Percentiles rank a stretch among this genome's conserved stretches.
Conservation (phyloP, 2,888 invertebrate genomes). For the Arge pagana region DNA sequence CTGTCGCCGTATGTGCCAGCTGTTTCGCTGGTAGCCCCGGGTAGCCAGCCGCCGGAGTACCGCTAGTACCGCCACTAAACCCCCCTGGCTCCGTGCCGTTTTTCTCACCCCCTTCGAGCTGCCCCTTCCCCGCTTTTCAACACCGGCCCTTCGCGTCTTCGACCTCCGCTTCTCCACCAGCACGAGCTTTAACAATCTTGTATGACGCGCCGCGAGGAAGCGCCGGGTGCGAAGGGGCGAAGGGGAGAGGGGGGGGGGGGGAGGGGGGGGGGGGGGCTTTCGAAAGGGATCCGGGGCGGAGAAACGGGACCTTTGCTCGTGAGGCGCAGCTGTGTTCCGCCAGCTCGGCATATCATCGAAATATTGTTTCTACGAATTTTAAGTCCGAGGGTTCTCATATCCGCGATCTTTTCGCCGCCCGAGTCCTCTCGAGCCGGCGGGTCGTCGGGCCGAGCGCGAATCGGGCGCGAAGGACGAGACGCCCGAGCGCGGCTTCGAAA, state of each 20-base stretch:
- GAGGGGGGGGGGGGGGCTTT: neutral
- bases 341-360: constrained; percentile 54
- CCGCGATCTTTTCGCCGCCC: constrained; percentile 12
- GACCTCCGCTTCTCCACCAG: constrained; percentile 16
- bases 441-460: too few species aligned
- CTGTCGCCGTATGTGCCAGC: constrained; percentile 56
- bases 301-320: constrained; percentile 43
- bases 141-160: constrained; percentile 24
- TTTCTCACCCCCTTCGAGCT: constrained; percentile 22
- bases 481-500: too few species aligned
- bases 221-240: constrained; percentile 4
- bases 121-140: constrained; percentile 20
- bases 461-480: too few species aligned
- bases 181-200: constrained; percentile 53
- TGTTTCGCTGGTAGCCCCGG: constrained; percentile 51
- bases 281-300: neutral
- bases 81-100: neutral
- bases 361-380: constrained; percentile 51
- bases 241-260: neutral
- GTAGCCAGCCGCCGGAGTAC: neutral
- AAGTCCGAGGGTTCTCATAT: constrained; percentile 13
- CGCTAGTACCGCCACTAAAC: constrained; percentile 29
- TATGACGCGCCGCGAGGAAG: constrained; percentile 44
- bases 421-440: too few species aligned
- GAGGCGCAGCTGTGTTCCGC: constrained; percentile 50